Evolutionary conservation across 2,888 invertebrate genomes (phyloP), one percentile per base, ranked within the genome.

Genomic region (Pyrrhia umbra): DNA sequence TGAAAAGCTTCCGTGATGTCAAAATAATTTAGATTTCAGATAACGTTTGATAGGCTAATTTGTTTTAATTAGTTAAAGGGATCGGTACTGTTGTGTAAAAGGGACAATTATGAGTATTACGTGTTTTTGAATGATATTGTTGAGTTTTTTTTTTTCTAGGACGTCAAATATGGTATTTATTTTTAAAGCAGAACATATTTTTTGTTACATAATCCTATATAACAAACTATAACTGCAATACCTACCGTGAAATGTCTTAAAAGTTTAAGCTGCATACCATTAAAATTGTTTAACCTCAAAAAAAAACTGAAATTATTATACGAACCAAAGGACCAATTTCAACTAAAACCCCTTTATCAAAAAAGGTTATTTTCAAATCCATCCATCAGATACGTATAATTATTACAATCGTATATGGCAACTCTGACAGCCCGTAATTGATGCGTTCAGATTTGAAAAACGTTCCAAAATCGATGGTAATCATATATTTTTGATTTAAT

Each of bases 341-440:
- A 45, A 58, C 49, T 45, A 42, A 68, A 47, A 64, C 59, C 65
- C 72, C 61, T 77, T 69, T 76, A 80, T 80, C 69, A 76, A 68
- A 78, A 69, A 80, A 64, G 73, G 68, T 78, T 72, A 57, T 54
- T 61, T 68, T 78, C 57, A 69, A 66, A 76, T 74, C 63, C 65
- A 74, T 76, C 75, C 68, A 80, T 80, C 74, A 68, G 56, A 45
- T 75, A 46, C 67, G 50, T 71, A 76, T 80, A 80, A 80, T 80
- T 80, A 80, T 80, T 68, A 76, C 71, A 69, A 78, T 79, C 63
- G 55, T 68, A 77, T 69, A 77, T 76, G 71, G 79, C 81, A 78
- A 71, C 63, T 57, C 79, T 67, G 80, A 74, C 70, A 80, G 65
- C 67, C 68, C 34, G 50, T 75, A 78, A 79, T 80, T 76, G 76